Conservation (phyloP, 2,113 vertebrate species). For the Eulemur macaco region DNA sequence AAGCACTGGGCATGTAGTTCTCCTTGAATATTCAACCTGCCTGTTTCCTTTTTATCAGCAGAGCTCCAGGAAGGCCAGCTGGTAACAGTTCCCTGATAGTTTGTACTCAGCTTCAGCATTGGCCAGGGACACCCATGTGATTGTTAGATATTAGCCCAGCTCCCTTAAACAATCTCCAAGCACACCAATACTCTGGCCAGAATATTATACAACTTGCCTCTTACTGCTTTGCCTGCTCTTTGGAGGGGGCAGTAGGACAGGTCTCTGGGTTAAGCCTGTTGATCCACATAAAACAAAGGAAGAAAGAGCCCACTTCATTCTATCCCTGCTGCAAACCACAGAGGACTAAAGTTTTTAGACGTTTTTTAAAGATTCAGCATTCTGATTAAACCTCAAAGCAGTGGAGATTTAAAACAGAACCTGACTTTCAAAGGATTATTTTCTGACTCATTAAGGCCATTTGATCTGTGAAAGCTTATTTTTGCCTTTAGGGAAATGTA, state of each 20-base stretch:
- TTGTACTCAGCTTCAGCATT: background rate
- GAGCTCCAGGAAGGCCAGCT: background rate
- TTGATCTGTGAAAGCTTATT: slow-evolving; percentile 29
- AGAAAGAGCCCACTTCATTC: background rate
- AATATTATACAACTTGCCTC: background rate
- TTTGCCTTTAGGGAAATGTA: slow-evolving; percentile 38
- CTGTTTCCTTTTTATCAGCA: background rate
- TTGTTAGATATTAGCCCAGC: background rate
- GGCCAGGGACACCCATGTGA: background rate
- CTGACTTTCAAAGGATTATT: slow-evolving; percentile 47
- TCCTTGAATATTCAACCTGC: background rate
- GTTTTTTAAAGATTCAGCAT: background rate
- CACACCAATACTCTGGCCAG: background rate
- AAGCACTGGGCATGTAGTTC: background rate
- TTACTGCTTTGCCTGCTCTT: background rate
- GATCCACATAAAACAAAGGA: background rate
- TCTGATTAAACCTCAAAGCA: slow-evolving; percentile 44
- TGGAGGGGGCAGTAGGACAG: background rate
- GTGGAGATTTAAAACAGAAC: slow-evolving; percentile 39
- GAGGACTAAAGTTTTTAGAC: background rate
- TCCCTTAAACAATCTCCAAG: background rate
- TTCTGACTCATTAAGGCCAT: slow-evolving; percentile 45
- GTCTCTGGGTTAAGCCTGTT: background rate
- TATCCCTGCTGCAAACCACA: background rate
- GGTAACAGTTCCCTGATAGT: background rate